Percentiles rank a stretch among this genome's conserved stretches.
phyloP scores from a whole-genome alignment of 2,113 vertebrate genomes.

The Oenanthe melanoleuca region DNA sequence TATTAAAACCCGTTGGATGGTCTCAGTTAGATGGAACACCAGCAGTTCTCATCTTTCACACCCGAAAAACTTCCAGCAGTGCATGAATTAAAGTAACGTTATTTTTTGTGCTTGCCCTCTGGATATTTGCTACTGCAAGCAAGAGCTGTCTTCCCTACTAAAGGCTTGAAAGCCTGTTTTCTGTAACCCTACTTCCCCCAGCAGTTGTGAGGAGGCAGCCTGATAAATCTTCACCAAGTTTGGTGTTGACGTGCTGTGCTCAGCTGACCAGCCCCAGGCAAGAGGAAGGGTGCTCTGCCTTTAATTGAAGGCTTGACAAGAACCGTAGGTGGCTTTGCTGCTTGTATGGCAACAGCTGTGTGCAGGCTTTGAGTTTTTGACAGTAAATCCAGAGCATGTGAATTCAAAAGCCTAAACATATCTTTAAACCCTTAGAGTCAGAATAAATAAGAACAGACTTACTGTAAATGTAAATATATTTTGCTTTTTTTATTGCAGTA shows the following conservation, averaged over 20 bases:
- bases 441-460: not conserved
- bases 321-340: conserved; percentile 28
- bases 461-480: not conserved
- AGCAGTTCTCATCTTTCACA: not conserved
- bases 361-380: conserved; percentile 9
- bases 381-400: conserved; percentile 19
- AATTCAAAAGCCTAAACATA: not conserved
- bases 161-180: not conserved
- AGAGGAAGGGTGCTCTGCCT: conserved; percentile 29
- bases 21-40: not conserved
- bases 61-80: not conserved
- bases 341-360: conserved; percentile 34
- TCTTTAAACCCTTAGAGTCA: not conserved
- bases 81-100: not conserved
- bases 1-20: not conserved
- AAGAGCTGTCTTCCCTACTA: not conserved
- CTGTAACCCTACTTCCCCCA: not conserved
- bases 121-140: not conserved
- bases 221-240: conserved; percentile 42
- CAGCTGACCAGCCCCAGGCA: conserved; percentile 27
- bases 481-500: not conserved
- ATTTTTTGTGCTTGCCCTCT: not conserved
- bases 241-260: not conserved
- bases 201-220: not conserved
- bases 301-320: conserved; percentile 42